Evolutionary conservation across 2,113 vertebrate genomes (phyloP), one percentile per base, ranked within the genome.

Genomic region (Zootoca vivipara): DNA sequence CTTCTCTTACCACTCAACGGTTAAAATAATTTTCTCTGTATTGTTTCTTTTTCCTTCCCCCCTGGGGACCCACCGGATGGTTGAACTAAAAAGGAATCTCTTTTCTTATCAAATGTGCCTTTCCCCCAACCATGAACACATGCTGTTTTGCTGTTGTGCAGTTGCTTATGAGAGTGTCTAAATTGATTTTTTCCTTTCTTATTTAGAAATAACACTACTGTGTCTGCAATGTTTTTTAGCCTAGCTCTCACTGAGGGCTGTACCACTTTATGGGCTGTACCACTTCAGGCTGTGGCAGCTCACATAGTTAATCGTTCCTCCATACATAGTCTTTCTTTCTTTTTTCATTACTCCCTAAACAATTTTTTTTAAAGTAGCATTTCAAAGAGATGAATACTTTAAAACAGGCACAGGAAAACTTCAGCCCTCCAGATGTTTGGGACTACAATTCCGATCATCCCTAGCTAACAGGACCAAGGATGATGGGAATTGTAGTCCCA

Each of bases 141-240:
- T 78, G 87, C 87, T 88, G 87, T 35, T 88, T 40, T 65, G 73
- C 82, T 88, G 78, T 88, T 88, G 80, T 88, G 83, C 46, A n/a
- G 58, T 77, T 83, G 81, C 87, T 88, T 83, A 88, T 69, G 87
- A 77, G 62, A 88, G 80, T 83, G 81, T 52, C 81, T 69, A 77
- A 83, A 88, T 88, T 88, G 87, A 88, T 88, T 88, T 88, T 52
- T 83, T 56, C 81, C 40, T 78, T 52, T 56, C 73, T 69, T 78
- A 78, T 83, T 88, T 88, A 67, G 33, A 40, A 77, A 83, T 83
- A 88, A 88, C 40, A 56, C 72, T 33, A 65, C 58, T 35, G 72
- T 78, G 40, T 69, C 35, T 67, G 9, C 74, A 69, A 62, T 33
- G 3, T 81, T 73, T 81, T 46, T 72, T 15, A 67, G 73, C 81